Base-by-base conservation (phyloP, 2,113 vertebrate species). In the Alectura lathami region DNA sequence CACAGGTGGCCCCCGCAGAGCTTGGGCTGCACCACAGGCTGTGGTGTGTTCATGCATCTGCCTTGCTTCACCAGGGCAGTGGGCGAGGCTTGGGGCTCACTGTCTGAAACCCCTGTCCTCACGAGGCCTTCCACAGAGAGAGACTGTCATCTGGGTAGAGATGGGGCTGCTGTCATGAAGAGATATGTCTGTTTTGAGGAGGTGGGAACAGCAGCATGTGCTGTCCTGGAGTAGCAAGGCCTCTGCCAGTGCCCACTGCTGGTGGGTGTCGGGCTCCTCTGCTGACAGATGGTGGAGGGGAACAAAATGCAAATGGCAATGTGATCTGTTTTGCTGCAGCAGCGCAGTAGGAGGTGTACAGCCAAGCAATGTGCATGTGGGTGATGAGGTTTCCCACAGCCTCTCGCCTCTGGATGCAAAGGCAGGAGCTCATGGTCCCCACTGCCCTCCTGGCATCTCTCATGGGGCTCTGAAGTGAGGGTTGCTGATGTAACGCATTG, bases 331-430 rank as follows among this genome's bases (percentile, higher is more conserved):
- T 30, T 42, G 42, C 4, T 4, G 30, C 23, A 18, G 48, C 53
- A 88, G 42, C 22, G 86, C n/a, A n/a, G 21, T 8, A 62, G 50
- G 11, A 38, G 76, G 30, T 5, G 57, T 54, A 51, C 5, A 1
- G 7, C 43, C 8, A 1, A 70, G n/a, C 17, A 38, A 3, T 5
- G 34, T 23, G 23, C 2, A 0, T 29, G 9, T 0, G 2, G 22
- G 34, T 67, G 10, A n/a, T 48, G 38, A 20, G 66, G 53, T 10
- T 7, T 8, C 70, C 34, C 36, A 17, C 11, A 1, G 4, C 48
- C 27, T 79, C n/a, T 50, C 0, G 0, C 32, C 29, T 77, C 7
- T 38, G 23, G 29, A 69, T 59, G 36, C 3, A 76, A 86, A 64
- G 27, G 23, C 27, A 18, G 29, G 21, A 74, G 36, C 20, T 3